phyloP scores from a whole-genome alignment of 1,140 invertebrate genomes.

The Rhyacophila brunnea region DNA sequence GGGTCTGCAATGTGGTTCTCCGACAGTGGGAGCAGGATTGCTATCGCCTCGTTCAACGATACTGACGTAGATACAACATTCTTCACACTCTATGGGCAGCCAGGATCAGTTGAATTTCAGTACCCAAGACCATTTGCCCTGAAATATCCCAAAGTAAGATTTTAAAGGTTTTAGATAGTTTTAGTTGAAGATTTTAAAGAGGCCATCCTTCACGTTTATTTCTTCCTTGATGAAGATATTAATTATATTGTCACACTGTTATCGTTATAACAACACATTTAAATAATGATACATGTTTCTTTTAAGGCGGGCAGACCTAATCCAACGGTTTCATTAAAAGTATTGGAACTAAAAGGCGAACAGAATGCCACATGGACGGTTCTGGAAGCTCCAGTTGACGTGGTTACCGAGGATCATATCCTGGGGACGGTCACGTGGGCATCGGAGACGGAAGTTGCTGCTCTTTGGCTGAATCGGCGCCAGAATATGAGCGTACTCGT shows the following conservation, averaged over 20 bases:
- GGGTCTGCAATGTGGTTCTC: slow-evolving; percentile 90
- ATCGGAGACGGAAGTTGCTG: slow-evolving; percentile 64
- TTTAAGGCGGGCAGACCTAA: slow-evolving; percentile 49
- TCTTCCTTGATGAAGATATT: no score
- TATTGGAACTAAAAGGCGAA: slow-evolving; percentile 41
- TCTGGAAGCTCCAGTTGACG: slow-evolving; percentile 45
- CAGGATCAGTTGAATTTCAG: slow-evolving; percentile 62
- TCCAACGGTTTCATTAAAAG: slow-evolving; percentile 44
- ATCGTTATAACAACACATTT: no score
- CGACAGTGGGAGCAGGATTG: slow-evolving; percentile 72
- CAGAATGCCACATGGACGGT: slow-evolving; percentile 36
- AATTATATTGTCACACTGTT: no score
- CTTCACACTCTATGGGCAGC: slow-evolving; percentile 66
- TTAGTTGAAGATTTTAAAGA: no score
- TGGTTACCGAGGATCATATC: slow-evolving; percentile 54
- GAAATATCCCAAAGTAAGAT: slow-evolving; percentile 82
- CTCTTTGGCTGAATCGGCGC: slow-evolving; percentile 83
- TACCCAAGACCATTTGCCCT: slow-evolving; percentile 69
- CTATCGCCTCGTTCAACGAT: slow-evolving; percentile 85
- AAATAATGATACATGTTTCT: no score
- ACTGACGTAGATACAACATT: slow-evolving; percentile 63
- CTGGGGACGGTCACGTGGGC: slow-evolving; percentile 75
- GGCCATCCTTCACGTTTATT: no score
- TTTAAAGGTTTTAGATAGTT: no score
- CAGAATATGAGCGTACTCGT: slow-evolving; percentile 67